Evolutionary conservation across 37 sponge, comb jelly and placozoan species (phyloP), one percentile per base, ranked within the genome.

Genomic region (Amphimedon queenslandica): DNA sequence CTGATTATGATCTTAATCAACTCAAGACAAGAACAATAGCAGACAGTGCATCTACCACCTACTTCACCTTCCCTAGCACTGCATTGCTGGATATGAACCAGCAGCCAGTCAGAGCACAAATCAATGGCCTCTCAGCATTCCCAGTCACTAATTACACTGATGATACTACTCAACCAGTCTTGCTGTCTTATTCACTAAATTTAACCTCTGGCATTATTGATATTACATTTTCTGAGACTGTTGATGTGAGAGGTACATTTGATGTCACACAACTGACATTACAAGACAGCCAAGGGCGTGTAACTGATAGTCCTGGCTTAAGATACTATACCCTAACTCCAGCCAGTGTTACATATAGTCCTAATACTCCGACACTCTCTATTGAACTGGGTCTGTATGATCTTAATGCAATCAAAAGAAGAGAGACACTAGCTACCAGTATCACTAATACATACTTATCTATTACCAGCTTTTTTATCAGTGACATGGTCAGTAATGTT

Each of bases 11-110:
- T 34, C 72, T 95, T 32, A 95, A 95, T 43, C 55, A 68, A 21
- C 67, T 95, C 36, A 95, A 95, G 58, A 55, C 82, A 24, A 76
- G 86, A 20, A 79, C 64, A 4, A 95, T 95, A 66, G 96, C 87
- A 16, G 40, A 82, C 51, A 71, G 64, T 37, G 40, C 24, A 0
- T 57, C 24, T 13, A 84, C 89, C 2, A 71, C 86, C 2, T 95
- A 80, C 81, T 70, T 95, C 5, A 75, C 70, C 0, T 95, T 89
- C 41, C 92, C 96, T 0, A 39, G 57, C 40, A 51, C 75, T 0
- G 64, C 84, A 29, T 21, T 95, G 10, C 37, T 23, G 1, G 92
- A 91, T 43, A 91, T 90, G 92, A 91, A 80, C 58, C 42, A 34
- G 20, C 85, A 77, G 13, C 23, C 32, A 23, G 86, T 91, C 13